Conservation (phyloP, 1,140 invertebrate genomes). For the Zaprionus ornatus region DNA sequence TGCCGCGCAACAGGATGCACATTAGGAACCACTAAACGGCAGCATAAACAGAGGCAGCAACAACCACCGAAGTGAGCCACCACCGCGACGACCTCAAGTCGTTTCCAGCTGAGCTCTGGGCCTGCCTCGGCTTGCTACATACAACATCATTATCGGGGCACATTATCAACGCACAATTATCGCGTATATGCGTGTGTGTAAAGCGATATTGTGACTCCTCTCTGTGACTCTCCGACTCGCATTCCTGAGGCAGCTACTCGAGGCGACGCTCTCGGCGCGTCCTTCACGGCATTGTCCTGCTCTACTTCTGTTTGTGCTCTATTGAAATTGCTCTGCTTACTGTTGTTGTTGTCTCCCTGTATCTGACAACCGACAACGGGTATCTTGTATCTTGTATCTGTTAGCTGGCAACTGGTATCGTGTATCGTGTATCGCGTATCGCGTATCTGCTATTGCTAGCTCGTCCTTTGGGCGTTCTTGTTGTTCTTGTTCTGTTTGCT, state of each 20-base stretch:
- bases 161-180: conserved; percentile 76
- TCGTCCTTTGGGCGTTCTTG: conserved; percentile 30
- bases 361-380: conserved; percentile 6
- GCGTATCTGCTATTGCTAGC: conserved; percentile 34
- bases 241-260: conserved; percentile 13
- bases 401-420: conserved; percentile 18
- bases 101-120: conserved; percentile 20
- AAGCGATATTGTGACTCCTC: conserved; percentile 55
- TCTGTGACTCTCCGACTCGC: conserved; percentile 14
- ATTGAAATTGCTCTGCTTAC: conserved; percentile 19
- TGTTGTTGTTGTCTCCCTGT: conserved; percentile 17
- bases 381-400: conserved; percentile 10
- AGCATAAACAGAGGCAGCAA: conserved; percentile 42
- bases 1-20: conserved; percentile 68
- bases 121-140: conserved; percentile 7
- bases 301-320: neutral
- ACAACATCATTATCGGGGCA: conserved; percentile 45
- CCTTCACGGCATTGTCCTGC: conserved; percentile 29
- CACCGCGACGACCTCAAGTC: conserved; percentile 31
- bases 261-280: conserved; percentile 11
- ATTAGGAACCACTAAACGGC: conserved; percentile 71
- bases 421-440: conserved; percentile 25
- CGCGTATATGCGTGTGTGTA: conserved; percentile 59
- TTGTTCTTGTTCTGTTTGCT: conserved; percentile 48
- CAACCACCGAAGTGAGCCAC: conserved; percentile 14